phyloP scores from a whole-genome alignment of 2,888 invertebrate genomes.

The Sicus ferrugineus region DNA sequence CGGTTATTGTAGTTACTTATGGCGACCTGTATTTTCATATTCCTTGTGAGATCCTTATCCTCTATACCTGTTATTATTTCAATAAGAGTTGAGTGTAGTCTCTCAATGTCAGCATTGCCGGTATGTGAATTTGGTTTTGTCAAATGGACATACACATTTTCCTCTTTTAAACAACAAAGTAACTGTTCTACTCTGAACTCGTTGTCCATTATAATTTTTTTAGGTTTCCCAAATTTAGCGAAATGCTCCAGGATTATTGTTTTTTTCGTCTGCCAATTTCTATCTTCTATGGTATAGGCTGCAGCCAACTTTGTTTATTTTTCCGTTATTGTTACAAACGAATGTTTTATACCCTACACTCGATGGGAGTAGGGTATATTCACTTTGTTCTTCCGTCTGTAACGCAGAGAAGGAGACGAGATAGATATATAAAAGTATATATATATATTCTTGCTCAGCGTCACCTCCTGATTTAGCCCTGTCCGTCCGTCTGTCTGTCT shows the following conservation, averaged over 20 bases:
- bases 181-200: conserved; percentile 35
- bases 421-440: too few species aligned
- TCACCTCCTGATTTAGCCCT: too few species aligned
- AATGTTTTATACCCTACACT: conserved; percentile 24
- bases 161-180: conserved; percentile 25
- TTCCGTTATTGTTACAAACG: conserved; percentile 36
- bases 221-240: conserved; percentile 39
- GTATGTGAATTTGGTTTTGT: conserved; percentile 35
- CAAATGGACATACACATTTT: conserved; percentile 24
- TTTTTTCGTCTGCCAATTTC: too few species aligned
- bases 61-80: conserved; percentile 36
- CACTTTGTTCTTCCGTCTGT: too few species aligned
- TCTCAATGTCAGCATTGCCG: too few species aligned
- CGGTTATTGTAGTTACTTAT: conserved; percentile 37
- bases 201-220: conserved; percentile 35
- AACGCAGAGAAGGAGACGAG: too few species aligned
- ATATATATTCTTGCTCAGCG: too few species aligned
- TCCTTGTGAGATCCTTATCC: conserved; percentile 26
- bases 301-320: conserved; percentile 34
- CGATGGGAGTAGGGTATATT: too few species aligned
- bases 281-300: conserved; percentile 21
- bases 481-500: too few species aligned
- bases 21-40: conserved; percentile 32
- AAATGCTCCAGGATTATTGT: too few species aligned
- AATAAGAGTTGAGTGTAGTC: conserved; percentile 35